Evolutionary conservation across 2,113 vertebrate genomes (phyloP).

Genomic region (Charina bottae): DNA sequence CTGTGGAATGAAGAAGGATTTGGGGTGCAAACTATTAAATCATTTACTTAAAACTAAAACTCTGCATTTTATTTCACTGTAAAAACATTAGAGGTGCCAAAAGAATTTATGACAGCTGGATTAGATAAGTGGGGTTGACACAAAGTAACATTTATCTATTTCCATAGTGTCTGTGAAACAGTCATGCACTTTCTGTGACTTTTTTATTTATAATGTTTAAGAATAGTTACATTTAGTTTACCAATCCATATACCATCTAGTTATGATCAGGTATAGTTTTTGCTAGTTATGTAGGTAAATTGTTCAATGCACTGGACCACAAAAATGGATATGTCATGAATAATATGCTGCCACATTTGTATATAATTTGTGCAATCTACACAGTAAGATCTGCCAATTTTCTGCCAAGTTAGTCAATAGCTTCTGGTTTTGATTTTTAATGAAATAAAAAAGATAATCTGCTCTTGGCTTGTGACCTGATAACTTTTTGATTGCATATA

Average conservation of each 20-base stretch:
- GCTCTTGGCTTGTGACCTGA: not conserved
- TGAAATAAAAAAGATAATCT: not conserved
- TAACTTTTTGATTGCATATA: not conserved
- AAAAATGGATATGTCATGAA: not conserved
- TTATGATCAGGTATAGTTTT: slow-evolving; percentile 17
- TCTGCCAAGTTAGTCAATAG: not conserved
- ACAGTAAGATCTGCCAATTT: not conserved
- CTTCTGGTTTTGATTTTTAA: not conserved
- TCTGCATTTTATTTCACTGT: slow-evolving; percentile 28
- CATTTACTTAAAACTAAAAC: not conserved
- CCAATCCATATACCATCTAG: slow-evolving; percentile 22
- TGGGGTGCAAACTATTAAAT: slow-evolving; percentile 21
- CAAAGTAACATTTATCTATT: slow-evolving; percentile 49
- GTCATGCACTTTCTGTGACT: slow-evolving; percentile 21
- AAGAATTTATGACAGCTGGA: slow-evolving; percentile 41
- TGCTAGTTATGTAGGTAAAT: not conserved
- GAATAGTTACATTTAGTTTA: not conserved
- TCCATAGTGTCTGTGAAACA: slow-evolving; percentile 45
- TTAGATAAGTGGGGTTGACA: slow-evolving; percentile 41
- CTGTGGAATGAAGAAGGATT: not conserved
- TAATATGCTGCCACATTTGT: not conserved
- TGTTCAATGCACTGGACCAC: not conserved
- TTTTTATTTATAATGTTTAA: slow-evolving; percentile 30
- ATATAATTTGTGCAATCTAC: not conserved
- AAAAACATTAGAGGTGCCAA: not conserved